These are phyloP conservation scores for Heteropelma amictum DNA, from an alignment of 2,888 invertebrate species.

Conservation along the genomic window DNA sequence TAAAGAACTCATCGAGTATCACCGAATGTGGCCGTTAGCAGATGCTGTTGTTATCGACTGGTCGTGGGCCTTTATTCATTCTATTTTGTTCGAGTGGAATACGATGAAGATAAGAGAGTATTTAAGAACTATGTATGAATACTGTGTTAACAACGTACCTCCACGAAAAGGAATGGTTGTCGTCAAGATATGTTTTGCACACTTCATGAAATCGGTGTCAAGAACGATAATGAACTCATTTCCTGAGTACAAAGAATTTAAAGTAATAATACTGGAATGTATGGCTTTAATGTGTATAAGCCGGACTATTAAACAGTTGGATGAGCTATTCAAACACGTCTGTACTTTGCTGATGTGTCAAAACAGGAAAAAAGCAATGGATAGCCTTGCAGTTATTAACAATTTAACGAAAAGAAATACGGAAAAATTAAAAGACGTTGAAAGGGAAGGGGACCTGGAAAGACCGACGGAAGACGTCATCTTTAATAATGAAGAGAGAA, in stretches of 20 bases:
- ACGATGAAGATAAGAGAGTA: not conserved
- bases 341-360: constrained; percentile 11
- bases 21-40: constrained; percentile 7
- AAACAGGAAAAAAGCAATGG: not conserved
- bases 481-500: not conserved
- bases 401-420: not conserved
- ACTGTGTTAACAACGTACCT: not conserved
- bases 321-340: constrained; percentile 41
- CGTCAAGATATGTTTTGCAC: constrained; percentile 50
- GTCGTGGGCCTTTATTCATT: not conserved
- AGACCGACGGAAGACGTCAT: not conserved
- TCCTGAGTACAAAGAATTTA: constrained; percentile 23
- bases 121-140: constrained; percentile 8
- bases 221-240: constrained; percentile 18
- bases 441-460: not conserved
- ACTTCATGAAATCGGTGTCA: constrained; percentile 50
- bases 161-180: constrained; percentile 17
- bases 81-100: constrained; percentile 34
- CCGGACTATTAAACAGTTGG: constrained; percentile 32
- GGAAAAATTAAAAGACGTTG: not conserved
- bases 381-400: constrained; percentile 2
- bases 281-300: constrained; percentile 43
- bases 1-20: no score
- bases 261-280: constrained; percentile 50
- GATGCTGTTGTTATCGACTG: constrained; percentile 40